phyloP scores from a whole-genome alignment of 1,140 invertebrate genomes.

The Listronotus bonariensis region DNA sequence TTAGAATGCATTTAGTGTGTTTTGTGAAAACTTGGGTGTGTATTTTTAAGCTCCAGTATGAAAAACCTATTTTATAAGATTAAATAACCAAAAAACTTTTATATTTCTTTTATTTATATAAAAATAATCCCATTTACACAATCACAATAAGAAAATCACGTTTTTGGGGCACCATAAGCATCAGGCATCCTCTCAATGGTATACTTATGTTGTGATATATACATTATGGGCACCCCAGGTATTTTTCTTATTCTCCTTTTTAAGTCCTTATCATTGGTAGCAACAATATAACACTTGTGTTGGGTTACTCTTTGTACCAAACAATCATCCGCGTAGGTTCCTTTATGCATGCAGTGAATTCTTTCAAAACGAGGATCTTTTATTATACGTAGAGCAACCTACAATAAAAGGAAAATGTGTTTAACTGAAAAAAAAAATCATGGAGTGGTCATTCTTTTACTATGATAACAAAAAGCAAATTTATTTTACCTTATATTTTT shows the following conservation, averaged over 20 bases:
- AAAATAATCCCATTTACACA: too few relatives aligned
- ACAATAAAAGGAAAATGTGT: background rate
- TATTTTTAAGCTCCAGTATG: too few relatives aligned
- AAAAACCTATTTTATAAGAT: too few relatives aligned
- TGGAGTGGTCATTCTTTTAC: too few relatives aligned
- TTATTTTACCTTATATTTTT: slow-evolving; percentile 87
- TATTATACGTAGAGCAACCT: slow-evolving; percentile 85
- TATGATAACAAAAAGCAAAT: too few relatives aligned
- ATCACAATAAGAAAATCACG: slow-evolving; percentile 43
- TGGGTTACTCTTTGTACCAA: slow-evolving; percentile 94
- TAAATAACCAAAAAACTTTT: too few relatives aligned
- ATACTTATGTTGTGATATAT: slow-evolving; percentile 89
- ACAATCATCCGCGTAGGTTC: slow-evolving; percentile 99
- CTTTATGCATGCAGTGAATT: slow-evolving; percentile 93
- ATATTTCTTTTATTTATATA: too few relatives aligned
- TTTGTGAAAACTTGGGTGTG: too few relatives aligned
- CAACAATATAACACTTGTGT: slow-evolving; percentile 99
- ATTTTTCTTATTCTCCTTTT: slow-evolving; percentile 97
- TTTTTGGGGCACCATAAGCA: slow-evolving; percentile 89
- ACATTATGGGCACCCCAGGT: slow-evolving; percentile 99
- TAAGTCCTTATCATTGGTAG: slow-evolving; percentile 97
- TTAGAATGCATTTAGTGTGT: too few relatives aligned
- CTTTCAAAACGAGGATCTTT: slow-evolving; percentile 95
- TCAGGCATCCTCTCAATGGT: slow-evolving; percentile 98
- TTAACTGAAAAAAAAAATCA: too few relatives aligned